Conservation (phyloP, 2,888 invertebrate genomes). For the Polylopha cassiicola region DNA sequence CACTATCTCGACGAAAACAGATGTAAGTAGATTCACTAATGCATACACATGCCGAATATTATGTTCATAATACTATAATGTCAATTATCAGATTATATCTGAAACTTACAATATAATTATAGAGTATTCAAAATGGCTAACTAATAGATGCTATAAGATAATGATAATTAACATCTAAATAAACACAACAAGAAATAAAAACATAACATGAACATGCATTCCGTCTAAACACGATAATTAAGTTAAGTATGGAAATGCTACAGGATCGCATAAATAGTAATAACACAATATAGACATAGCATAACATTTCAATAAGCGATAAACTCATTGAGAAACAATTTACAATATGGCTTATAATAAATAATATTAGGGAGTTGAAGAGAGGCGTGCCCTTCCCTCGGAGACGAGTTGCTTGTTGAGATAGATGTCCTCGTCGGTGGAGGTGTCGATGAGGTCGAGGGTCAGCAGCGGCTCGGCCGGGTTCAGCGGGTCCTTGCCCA, state of each 20-base stretch:
- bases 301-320: neutral
- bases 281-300: constrained; percentile 5
- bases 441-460: constrained; percentile 83
- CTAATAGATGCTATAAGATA: constrained; percentile 2
- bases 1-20: no score
- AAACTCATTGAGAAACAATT: constrained; percentile 1
- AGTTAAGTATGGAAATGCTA: constrained; percentile 10
- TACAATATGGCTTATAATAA: neutral
- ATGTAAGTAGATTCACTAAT: constrained; percentile 10
- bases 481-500: constrained; percentile 78
- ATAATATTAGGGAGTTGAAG: constrained; percentile 42
- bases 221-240: constrained; percentile 11
- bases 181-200: constrained; percentile 17
- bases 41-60: constrained; percentile 5
- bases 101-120: constrained; percentile 2
- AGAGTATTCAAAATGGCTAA: constrained; percentile 4
- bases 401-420: constrained; percentile 80
- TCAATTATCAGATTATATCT: constrained; percentile 1
- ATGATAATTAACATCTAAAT: constrained; percentile 15
- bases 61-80: neutral
- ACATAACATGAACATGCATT: constrained; percentile 19
- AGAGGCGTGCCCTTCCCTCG: constrained; percentile 76
- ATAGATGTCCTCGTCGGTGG: constrained; percentile 80
- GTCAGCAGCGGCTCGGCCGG: constrained; percentile 79
- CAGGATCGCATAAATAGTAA: constrained; percentile 18